These are phyloP conservation scores for Pogonomyrmex barbatus DNA, from an alignment of 1,140 invertebrate species.

Conservation along the genomic window DNA sequence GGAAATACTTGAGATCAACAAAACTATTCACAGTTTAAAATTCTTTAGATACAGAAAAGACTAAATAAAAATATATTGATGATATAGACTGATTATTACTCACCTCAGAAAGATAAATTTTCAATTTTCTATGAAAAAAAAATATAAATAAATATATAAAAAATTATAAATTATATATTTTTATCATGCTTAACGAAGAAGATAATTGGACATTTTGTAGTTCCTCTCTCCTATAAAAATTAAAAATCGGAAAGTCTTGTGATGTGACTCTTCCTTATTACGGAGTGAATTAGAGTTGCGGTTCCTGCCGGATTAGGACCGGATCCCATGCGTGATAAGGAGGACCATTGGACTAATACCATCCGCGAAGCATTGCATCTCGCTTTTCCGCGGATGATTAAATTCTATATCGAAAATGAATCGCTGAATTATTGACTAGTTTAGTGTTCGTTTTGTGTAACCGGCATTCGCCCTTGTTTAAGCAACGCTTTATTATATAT, in stretches of 20 bases:
- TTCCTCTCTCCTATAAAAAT: neutral
- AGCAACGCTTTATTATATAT: constrained; percentile 66
- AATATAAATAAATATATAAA: constrained; percentile 3
- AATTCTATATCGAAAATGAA: constrained; percentile 64
- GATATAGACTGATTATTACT: neutral
- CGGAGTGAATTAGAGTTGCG: neutral
- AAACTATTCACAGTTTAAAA: neutral
- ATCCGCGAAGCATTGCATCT: neutral
- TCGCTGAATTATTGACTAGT: constrained; percentile 59
- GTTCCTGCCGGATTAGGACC: neutral
- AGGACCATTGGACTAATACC: constrained; percentile 2
- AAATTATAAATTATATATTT: neutral
- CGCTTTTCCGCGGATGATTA: constrained; percentile 57
- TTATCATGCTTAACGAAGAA: neutral
- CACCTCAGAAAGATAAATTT: neutral
- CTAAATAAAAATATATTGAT: neutral
- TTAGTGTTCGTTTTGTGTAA: constrained; percentile 60
- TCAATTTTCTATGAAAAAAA: neutral
- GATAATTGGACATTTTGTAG: neutral
- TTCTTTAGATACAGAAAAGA: neutral
- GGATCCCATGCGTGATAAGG: neutral
- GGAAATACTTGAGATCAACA: neutral
- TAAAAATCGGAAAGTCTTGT: neutral
- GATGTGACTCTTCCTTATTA: neutral
- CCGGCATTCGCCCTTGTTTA: constrained; percentile 61